Conservation (phyloP, 2,113 vertebrate species). For the Solea senegalensis region DNA sequence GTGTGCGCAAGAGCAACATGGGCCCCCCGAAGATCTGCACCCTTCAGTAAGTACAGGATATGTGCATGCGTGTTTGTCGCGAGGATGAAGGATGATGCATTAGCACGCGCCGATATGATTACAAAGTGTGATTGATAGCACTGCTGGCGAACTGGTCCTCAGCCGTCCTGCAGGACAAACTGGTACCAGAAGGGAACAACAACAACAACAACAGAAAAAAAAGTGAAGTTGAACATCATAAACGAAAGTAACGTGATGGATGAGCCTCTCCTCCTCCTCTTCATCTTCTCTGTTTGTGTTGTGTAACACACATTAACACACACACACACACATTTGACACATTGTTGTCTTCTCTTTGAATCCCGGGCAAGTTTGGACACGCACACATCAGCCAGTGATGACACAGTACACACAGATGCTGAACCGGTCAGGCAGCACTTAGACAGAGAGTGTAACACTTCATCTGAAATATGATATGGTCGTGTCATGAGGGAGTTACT, state of each 20-base stretch:
- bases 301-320: conserved; percentile 31
- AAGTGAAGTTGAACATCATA: background rate
- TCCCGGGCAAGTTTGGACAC: conserved; percentile 57
- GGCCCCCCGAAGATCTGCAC: conserved; percentile 41
- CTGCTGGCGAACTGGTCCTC: background rate
- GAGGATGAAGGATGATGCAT: conserved; percentile 20
- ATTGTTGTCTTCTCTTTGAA: conserved; percentile 25
- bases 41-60: conserved; percentile 37
- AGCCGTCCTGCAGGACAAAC: conserved; percentile 32
- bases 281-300: conserved; percentile 22
- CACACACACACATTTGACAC: conserved; percentile 13
- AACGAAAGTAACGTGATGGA: conserved; percentile 43
- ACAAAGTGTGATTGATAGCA: conserved; percentile 9
- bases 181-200: conserved; percentile 15
- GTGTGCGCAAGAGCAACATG: conserved; percentile 15
- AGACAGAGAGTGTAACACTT: conserved; percentile 12
- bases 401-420: conserved; percentile 32
- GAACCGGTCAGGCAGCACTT: conserved; percentile 59
- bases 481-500: conserved; percentile 22
- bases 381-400: conserved; percentile 3
- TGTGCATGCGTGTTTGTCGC: conserved; percentile 3
- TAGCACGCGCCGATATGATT: conserved; percentile 10
- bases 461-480: conserved; percentile 45
- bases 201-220: background rate
- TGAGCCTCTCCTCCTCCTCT: conserved; percentile 28